phyloP scores from a whole-genome alignment of 1,140 invertebrate genomes.

The Cephus cinctus region DNA sequence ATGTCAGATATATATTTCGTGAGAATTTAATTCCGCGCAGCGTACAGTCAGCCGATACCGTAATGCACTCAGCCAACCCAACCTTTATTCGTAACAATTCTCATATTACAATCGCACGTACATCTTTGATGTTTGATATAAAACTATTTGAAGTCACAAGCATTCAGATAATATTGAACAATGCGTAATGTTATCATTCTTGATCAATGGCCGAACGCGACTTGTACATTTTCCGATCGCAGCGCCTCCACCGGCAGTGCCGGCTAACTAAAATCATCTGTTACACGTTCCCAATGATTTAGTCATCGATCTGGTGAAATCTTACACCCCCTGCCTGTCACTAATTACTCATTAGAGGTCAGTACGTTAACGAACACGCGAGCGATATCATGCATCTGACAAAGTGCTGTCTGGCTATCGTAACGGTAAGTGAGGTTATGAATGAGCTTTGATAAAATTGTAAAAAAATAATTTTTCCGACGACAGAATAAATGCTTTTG shows the following conservation, averaged over 20 bases:
- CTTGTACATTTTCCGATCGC: not conserved
- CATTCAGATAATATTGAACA: slow-evolving; percentile 14
- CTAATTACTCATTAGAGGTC: not conserved
- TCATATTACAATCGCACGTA: not conserved
- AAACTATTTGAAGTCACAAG: not conserved
- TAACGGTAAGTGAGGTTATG: slow-evolving; percentile 16
- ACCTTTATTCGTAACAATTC: no score
- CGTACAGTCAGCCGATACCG: no score
- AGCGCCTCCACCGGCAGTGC: not conserved
- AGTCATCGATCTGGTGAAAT: slow-evolving; percentile 12
- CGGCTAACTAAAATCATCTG: slow-evolving; percentile 1
- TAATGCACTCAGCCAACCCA: no score
- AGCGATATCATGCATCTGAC: slow-evolving; percentile 7
- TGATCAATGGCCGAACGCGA: not conserved
- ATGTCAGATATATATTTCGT: no score
- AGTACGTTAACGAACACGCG: not conserved
- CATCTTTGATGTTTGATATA: not conserved
- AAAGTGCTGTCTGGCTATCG: not conserved
- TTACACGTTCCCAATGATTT: not conserved
- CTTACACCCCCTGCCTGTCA: not conserved
- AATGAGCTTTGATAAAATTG: no score
- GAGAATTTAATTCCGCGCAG: no score
- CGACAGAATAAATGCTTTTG: not conserved
- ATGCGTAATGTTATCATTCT: slow-evolving; percentile 21
- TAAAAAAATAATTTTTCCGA: not conserved